Evolutionary conservation across 1,140 invertebrate genomes (phyloP), one percentile per base, ranked within the genome.

Genomic region (Leptestheria dahalacensis): DNA sequence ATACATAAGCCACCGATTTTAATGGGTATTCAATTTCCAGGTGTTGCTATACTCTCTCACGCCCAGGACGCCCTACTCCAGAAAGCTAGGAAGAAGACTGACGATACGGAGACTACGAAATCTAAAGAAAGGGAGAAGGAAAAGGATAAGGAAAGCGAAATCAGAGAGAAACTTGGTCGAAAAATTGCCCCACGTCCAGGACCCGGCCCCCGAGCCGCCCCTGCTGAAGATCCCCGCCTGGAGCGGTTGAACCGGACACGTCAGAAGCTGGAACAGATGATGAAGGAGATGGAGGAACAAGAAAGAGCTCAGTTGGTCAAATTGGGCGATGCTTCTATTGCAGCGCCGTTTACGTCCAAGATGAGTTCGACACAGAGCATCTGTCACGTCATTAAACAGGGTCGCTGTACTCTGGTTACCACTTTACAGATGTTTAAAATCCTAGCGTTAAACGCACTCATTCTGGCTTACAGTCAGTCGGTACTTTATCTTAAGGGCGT

Each of bases 371-470:
- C 98, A 69, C 82, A 89, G 69, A 97, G 94, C 73, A 93, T 99
- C 68, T 97, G 93, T 68, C 91, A 98, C 72, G 90, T 99, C 23
- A 97, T 99, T 63, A 98, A 99, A 69, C 96, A 99, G 78, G 97
- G 97, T 3, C 80, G 97, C 33, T 99, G 97, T 72, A 99, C 97
- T 0, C 74, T 99, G 46, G 96, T 99, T 0, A 99, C 95, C 1
- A 99, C 97, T 0, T 75, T 99, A 47, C 97, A 99, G 74, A 99
- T 99, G 97, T 99, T 99, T 72, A 99, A 99, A 79, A 99, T 99
- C 65, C 75, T 99, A 41, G 97, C 97, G 0, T 72, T 99, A n/a
- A 99, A 99, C 74, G 95, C 97, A 0, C 78, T 99, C 0, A 91
- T 99, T 59, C 75, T 97, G 47, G 97, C 97, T 0, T 99, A 99